Percentiles rank a stretch among this genome's conserved stretches.
These are phyloP conservation scores for Dorcus parallelipipedus DNA, from an alignment of 2,888 invertebrate genomes.

Conservation along the genomic window DNA sequence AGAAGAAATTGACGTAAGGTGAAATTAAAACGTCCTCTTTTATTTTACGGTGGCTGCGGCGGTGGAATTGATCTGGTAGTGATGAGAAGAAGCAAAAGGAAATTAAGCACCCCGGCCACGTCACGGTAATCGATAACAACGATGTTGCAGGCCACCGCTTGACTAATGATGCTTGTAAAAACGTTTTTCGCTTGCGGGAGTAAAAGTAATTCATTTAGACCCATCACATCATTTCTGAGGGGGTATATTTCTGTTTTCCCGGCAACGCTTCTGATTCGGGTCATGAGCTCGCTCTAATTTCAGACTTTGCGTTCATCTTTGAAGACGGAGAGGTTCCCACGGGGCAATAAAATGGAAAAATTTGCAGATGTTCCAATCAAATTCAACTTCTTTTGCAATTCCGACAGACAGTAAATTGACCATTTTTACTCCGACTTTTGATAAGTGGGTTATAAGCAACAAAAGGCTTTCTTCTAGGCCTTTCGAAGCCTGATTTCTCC, in stretches of 20 bases:
- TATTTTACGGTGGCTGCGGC: too few species aligned
- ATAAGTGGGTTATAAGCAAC: too few species aligned
- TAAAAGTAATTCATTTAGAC: constrained; percentile 18
- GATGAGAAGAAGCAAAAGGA: constrained; percentile 1
- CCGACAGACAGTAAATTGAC: too few species aligned
- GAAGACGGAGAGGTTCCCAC: too few species aligned
- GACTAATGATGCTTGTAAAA: constrained; percentile 16
- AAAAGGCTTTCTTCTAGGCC: too few species aligned
- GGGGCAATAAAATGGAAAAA: too few species aligned
- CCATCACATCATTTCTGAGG: constrained; percentile 9
- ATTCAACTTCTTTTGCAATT: too few species aligned
- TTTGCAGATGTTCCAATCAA: too few species aligned
- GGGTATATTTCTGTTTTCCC: constrained; percentile 4
- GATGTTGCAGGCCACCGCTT: constrained; percentile 13
- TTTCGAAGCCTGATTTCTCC: too few species aligned
- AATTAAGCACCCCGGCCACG: constrained; percentile 15
- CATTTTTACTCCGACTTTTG: too few species aligned
- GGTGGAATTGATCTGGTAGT: background rate
- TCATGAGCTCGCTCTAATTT: background rate
- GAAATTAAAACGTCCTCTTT: too few species aligned
- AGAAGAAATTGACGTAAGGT: too few species aligned
- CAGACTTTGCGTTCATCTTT: background rate
- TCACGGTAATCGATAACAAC: constrained; percentile 14
- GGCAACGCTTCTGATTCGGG: background rate
- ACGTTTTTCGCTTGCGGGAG: constrained; percentile 10